Conservation (phyloP, 2,113 vertebrate genomes). For the Oreochromis niloticus region DNA sequence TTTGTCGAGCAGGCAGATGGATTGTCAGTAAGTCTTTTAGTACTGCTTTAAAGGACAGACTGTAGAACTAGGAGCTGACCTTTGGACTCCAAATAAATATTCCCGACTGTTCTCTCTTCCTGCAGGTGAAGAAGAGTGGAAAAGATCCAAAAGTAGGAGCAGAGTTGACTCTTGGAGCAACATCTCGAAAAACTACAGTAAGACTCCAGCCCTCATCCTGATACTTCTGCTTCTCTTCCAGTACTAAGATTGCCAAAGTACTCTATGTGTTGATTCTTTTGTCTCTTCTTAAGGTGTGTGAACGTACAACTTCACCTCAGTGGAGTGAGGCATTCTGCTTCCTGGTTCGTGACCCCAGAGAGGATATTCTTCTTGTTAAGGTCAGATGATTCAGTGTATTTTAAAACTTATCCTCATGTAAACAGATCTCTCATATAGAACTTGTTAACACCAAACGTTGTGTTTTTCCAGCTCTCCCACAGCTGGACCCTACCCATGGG, state of each 20-base stretch:
- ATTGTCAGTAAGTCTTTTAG: constrained; percentile 76
- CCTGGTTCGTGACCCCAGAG: constrained; percentile 76
- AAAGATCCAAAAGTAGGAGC: constrained; percentile 80
- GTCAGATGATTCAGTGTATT: constrained; percentile 41
- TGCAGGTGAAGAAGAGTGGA: constrained; percentile 83
- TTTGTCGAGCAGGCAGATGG: constrained; percentile 78
- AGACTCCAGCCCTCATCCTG: background rate
- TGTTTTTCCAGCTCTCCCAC: constrained; percentile 66
- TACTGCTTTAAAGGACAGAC: background rate
- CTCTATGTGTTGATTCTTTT: background rate
- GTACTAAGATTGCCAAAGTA: no score
- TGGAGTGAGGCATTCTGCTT: constrained; percentile 87
- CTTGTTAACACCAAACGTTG: background rate
- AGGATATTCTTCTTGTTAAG: constrained; percentile 80
- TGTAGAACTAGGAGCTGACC: background rate
- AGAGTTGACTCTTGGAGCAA: constrained; percentile 69
- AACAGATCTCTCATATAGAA: background rate
- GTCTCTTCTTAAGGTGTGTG: constrained; percentile 65
- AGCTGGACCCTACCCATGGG: constrained; percentile 74
- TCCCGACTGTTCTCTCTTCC: background rate
- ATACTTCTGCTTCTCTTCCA: background rate
- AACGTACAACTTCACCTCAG: constrained; percentile 73
- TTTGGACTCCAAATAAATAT: background rate
- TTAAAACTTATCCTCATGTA: background rate
- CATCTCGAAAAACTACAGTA: constrained; percentile 82